Evolutionary conservation across 2,113 vertebrate species (phyloP), one percentile per base, ranked within the genome.

Genomic region (Genyomyrus donnyi): DNA sequence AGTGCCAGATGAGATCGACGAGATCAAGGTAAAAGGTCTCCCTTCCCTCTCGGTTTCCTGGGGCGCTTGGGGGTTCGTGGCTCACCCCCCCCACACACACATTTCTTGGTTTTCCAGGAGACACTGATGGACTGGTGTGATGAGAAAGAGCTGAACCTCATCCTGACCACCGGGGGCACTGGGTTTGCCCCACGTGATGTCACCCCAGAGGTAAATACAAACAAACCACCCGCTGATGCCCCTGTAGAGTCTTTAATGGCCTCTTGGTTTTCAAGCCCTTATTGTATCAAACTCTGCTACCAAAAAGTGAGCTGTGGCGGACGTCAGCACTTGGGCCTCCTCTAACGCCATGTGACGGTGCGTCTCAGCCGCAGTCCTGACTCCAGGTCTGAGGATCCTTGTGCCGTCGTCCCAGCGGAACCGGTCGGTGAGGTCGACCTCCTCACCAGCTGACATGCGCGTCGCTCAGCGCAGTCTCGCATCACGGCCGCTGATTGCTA

Each of bases 131-230:
- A 99, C 93, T 98, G 98, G 98, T 99, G 98, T 92, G 98, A 99
- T 96, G 98, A 99, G 93, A 99, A 99, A 93, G 98, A 99, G 91
- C 97, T 99, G 91, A 99, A 99, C 95, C 97, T 99, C 94, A 99
- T 99, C 94, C 94, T 99, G 94, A 99, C 98, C 94, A 99, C 98
- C 11, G 98, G 98, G 94, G 98, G 98, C 95, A 99, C 98, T 83
- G 98, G 98, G 7, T 99, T 99, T 92, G 98, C 98, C 80, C 98
- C 98, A 15, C 96, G 98, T 94, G 98, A 99, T 94, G 98, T 99
- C 95, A 99, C 98, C 92, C 98, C 98, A 93, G 98, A 99, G 98
- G 98, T 99, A 93, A 53, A 87, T 19, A 42, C 74, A 80, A 8
- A 80, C 35, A 19, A 80, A 42, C 15, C 84, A 45, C 86, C 45